Percentiles rank a stretch among this genome's conserved stretches.
These are phyloP conservation scores for Chironomus tentans DNA, from an alignment of 2,888 invertebrate species.

Conservation along the genomic window DNA sequence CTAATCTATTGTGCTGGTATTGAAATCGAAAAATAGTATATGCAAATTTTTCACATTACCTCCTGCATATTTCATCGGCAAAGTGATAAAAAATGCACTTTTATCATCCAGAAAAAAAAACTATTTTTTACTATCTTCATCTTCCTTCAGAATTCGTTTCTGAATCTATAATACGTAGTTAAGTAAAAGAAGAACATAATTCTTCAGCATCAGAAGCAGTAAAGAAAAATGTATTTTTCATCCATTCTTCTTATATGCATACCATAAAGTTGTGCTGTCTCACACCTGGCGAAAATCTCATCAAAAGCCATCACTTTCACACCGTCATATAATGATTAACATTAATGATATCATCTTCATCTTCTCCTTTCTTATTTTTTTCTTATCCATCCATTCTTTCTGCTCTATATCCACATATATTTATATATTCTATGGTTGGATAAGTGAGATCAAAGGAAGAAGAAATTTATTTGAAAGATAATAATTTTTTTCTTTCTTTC, in stretches of 20 bases:
- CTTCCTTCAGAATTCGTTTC: background rate
- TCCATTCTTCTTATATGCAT: background rate
- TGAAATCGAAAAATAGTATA: too few relatives aligned
- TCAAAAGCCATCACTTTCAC: slow-evolving; percentile 22
- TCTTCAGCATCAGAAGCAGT: background rate
- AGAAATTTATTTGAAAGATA: too few relatives aligned
- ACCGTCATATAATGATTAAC: background rate
- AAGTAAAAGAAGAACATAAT: too few relatives aligned
- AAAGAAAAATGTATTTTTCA: background rate
- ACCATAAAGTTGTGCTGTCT: background rate
- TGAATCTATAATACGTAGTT: too few relatives aligned
- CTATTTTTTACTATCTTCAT: background rate
- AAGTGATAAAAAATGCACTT: background rate
- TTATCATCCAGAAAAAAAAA: background rate
- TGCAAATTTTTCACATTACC: too few relatives aligned
- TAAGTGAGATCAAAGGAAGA: too few relatives aligned
- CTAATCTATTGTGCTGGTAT: too few relatives aligned
- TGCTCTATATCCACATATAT: background rate
- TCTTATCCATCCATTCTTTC: background rate
- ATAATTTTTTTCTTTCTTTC: too few relatives aligned
- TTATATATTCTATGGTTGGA: background rate
- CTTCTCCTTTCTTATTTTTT: background rate
- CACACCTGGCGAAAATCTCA: slow-evolving; percentile 14
- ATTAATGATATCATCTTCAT: background rate
- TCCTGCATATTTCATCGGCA: too few relatives aligned